phyloP scores from a whole-genome alignment of 2,888 invertebrate genomes.

The Dynastes hyllus region DNA sequence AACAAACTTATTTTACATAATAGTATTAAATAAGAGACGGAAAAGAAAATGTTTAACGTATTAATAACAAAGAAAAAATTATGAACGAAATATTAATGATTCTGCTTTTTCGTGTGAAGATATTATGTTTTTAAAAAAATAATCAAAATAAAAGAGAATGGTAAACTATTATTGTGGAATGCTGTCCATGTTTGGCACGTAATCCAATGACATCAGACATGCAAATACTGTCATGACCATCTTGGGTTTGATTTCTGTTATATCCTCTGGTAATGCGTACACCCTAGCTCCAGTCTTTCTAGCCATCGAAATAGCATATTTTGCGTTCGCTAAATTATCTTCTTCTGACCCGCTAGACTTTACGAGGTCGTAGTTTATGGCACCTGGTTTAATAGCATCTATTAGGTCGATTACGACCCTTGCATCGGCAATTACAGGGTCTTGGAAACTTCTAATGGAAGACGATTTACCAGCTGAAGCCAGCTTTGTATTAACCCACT shows the following conservation, averaged over 20 bases:
- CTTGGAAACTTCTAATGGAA: slow-evolving; percentile 88
- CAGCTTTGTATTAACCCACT: slow-evolving; percentile 97
- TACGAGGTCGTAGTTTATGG: slow-evolving; percentile 95
- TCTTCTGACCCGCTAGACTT: slow-evolving; percentile 85
- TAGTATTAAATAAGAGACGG: slow-evolving; percentile 40
- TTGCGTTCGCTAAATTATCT: slow-evolving; percentile 97
- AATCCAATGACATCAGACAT: slow-evolving; percentile 98
- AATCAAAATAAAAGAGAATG: slow-evolving; percentile 9
- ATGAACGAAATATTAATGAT: not conserved
- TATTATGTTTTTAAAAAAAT: not conserved
- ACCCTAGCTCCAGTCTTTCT: slow-evolving; percentile 97
- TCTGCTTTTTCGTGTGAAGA: not conserved
- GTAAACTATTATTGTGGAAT: slow-evolving; percentile 53
- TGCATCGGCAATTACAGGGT: slow-evolving; percentile 91
- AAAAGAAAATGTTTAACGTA: slow-evolving; percentile 30
- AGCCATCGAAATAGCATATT: slow-evolving; percentile 98
- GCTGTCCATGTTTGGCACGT: slow-evolving; percentile 89
- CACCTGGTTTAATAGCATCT: slow-evolving; percentile 96
- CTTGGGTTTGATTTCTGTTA: slow-evolving; percentile 97
- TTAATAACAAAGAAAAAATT: slow-evolving; percentile 4
- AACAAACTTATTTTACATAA: slow-evolving; percentile 52
- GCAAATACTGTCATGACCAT: slow-evolving; percentile 99
- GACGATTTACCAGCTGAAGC: slow-evolving; percentile 82
- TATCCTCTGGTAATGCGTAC: slow-evolving; percentile 98
- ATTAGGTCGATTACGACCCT: slow-evolving; percentile 95